Base-by-base conservation (phyloP, 2,797 vertebrate species). In the Micrastur ruficollis region DNA sequence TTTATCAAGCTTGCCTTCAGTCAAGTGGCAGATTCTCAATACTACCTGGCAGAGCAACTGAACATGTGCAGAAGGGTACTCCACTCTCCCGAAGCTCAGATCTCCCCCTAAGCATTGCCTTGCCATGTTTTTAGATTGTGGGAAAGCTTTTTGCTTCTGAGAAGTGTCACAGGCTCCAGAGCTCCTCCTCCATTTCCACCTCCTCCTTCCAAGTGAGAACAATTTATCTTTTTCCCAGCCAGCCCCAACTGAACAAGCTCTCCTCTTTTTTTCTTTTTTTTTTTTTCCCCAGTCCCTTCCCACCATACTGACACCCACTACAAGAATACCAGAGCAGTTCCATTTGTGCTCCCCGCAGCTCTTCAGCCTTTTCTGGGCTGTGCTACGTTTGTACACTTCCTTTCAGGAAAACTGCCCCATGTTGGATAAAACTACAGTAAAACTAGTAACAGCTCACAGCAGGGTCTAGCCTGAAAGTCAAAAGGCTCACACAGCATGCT, bases 321-420 rank as follows among this genome's bases (percentile, higher is more conserved):
- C 36, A 63, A 59, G 34, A 70, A 66, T 34, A 47, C 17, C 0
- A 1, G 13, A 26, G 25, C 1, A 0, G 27, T 21, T 21, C 22
- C 23, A 29, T 52, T 52, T 56, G 16, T 50, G n/a, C 26, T 78
- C 32, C 17, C 49, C 62, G 32, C 19, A 86, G 80, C 22, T 78
- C 13, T 68, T 74, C 14, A 38, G 53, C 36, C 13, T 81, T 42
- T 86, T 42, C 58, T 56, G 58, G n/a, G 32, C 38, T 29, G 12
- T 61, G 12, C 32, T 72, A 32, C 50, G 15, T 71, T 22, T 72
- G 9, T 22, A 55, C 42, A 58, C 18, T 68, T 68, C 32, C 50
- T 76, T 17, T 50, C 4, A 3, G 18, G 56, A 88, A 56, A 86
- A 78, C 13, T 81, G 61, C 36, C 68, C 42, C 36, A 11, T 26